Base-by-base conservation (phyloP, 37 sponge, comb jelly and placozoan genomes). In the Bolinopsis microptera region DNA sequence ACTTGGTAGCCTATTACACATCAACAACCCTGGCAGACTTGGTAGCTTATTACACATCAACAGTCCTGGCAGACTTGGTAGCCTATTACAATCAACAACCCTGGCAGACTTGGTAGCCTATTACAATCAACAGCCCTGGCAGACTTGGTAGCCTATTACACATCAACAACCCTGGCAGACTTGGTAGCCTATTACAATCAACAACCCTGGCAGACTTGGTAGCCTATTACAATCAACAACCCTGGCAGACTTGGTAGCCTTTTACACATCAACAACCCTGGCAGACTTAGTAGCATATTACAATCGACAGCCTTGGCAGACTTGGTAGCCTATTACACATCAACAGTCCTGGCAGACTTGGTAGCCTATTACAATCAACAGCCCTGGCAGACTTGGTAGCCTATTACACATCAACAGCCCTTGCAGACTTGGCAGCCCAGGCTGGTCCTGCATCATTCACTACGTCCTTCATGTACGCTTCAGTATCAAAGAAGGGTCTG, bases 401-500 rank as follows among this genome's bases (percentile, higher is more conserved):
- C 90, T n/a, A 48, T 13, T 48, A 48, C 9, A 48, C 61, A 13
- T 48, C 13, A 18, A 48, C 13, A 18, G 61, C 61, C 16, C 37
- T 31, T 32, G 21, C 33, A 1, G 37, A 36, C 39, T 86, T 86
- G 2, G 41, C 61, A 0, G 34, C n/a, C 90, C 90, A 86, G 23
- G 90, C 90, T n/a, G 90, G 61, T 21, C 90, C 90, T 3, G 90
- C 90, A 30, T 86, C 61, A 0, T 39, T 41, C 26, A 86, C 39
- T 5, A 34, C 35, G 30, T 86, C 90, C 61, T 39, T 41, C 90
- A 86, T 86, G 28, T 33, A 86, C 0, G 61, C 21, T 0, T 86
- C 90, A 23, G 90, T 86, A 23, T 86, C 90, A 39, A 86, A 86
- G 90, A 86, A 86, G 35, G 90, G 90, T 26, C 90, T 39, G 48